Evolutionary conservation across 2,888 invertebrate species (phyloP).

Genomic region (Andricus quercusramuli): DNA sequence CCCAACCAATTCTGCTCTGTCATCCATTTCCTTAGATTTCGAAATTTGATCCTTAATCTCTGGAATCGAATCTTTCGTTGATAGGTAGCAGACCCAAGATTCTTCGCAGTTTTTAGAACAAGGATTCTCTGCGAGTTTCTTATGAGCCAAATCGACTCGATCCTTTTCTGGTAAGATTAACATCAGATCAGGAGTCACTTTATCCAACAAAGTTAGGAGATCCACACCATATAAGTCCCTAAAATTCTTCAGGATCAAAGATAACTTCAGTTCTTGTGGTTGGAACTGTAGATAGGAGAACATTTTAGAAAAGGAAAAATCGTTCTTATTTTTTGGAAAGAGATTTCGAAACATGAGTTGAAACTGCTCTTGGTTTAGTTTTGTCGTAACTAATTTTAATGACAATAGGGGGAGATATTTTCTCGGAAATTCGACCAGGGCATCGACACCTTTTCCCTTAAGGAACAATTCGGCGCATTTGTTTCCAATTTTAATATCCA

Average conservation of each 20-base stretch:
- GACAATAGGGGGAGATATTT: slow-evolving; percentile 59
- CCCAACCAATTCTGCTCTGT: slow-evolving; percentile 56
- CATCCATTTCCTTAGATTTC: slow-evolving; percentile 46
- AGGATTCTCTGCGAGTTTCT: slow-evolving; percentile 56
- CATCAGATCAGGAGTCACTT: slow-evolving; percentile 57
- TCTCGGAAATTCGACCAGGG: slow-evolving; percentile 59
- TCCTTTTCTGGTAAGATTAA: slow-evolving; percentile 62
- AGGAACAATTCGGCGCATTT: slow-evolving; percentile 61
- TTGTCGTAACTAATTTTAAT: slow-evolving; percentile 57
- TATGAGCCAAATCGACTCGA: slow-evolving; percentile 60
- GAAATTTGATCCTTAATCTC: slow-evolving; percentile 62
- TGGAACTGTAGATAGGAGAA: slow-evolving; percentile 60
- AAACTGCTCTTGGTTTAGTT: slow-evolving; percentile 58
- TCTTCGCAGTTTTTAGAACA: neutral
- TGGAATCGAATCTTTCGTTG: slow-evolving; percentile 60
- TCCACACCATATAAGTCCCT: slow-evolving; percentile 57
- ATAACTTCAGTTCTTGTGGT: slow-evolving; percentile 56
- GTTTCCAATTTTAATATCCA: slow-evolving; percentile 58
- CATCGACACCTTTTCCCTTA: slow-evolving; percentile 57
- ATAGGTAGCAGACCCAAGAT: slow-evolving; percentile 68
- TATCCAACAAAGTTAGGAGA: slow-evolving; percentile 53
- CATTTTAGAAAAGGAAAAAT: slow-evolving; percentile 46
- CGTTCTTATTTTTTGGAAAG: slow-evolving; percentile 52
- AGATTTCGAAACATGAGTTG: slow-evolving; percentile 59
- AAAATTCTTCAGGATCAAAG: slow-evolving; percentile 61